These are phyloP conservation scores for Megathymus violae DNA, from an alignment of 1,140 invertebrate species.

Conservation along the genomic window DNA sequence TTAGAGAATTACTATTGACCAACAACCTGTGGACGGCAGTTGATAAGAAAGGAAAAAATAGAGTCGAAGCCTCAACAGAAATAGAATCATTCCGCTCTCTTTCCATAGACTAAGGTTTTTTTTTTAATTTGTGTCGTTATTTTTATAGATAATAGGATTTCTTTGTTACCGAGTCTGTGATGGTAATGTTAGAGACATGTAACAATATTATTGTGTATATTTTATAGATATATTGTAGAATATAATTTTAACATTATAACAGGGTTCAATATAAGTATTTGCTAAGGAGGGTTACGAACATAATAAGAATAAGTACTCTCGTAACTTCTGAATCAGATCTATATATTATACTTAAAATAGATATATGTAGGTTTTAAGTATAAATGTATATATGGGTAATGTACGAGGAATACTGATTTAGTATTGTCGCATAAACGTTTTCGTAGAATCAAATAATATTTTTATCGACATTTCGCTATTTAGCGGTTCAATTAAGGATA, in stretches of 20 bases:
- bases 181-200: background rate
- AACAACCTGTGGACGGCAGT: constrained; percentile 55
- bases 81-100: constrained; percentile 54
- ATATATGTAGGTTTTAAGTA: no score
- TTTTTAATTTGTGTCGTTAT: background rate
- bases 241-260: background rate
- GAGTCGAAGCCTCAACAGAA: constrained; percentile 39
- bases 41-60: constrained; percentile 56
- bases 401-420: no score
- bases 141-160: background rate
- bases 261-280: background rate
- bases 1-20: constrained; percentile 45
- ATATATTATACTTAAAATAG: no score
- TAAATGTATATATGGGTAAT: no score
- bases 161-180: background rate
- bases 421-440: no score
- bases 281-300: no score
- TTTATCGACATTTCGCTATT: no score
- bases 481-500: no score
- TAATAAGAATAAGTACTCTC: no score
- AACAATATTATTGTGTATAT: background rate
- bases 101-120: constrained; percentile 55
- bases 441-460: no score
- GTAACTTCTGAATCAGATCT: no score
- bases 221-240: background rate